These are phyloP conservation scores for Tetropium fuscum DNA, from an alignment of 2,888 invertebrate species.

Conservation along the genomic window DNA sequence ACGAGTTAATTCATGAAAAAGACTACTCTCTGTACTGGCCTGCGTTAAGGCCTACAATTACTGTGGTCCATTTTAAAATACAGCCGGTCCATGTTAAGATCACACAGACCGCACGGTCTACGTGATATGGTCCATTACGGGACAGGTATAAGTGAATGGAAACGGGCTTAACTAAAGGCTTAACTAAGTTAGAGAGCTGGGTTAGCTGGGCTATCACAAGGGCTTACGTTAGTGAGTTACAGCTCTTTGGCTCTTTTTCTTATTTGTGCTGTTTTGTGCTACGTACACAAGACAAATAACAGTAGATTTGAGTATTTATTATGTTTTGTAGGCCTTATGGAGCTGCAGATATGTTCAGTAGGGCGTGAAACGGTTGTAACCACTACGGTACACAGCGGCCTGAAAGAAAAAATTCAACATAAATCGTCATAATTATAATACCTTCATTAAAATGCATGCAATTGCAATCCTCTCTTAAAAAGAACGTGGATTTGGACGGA, in stretches of 20 bases:
- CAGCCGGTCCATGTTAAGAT: slow-evolving; percentile 18
- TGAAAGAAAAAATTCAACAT: slow-evolving; percentile 65
- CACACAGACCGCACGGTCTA: not conserved
- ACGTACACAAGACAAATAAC: slow-evolving; percentile 61
- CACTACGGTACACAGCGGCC: slow-evolving; percentile 94
- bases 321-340: slow-evolving; percentile 59
- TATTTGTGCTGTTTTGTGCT: slow-evolving; percentile 61
- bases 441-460: not conserved
- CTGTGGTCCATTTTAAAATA: slow-evolving; percentile 31
- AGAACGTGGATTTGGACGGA: too few species aligned
- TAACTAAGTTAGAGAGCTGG: slow-evolving; percentile 63
- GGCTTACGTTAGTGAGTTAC: slow-evolving; percentile 65
- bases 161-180: slow-evolving; percentile 50
- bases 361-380: slow-evolving; percentile 95
- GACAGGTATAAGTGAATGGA: slow-evolving; percentile 59
- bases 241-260: slow-evolving; percentile 63
- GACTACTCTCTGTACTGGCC: slow-evolving; percentile 20
- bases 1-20: slow-evolving; percentile 4
- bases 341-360: slow-evolving; percentile 75
- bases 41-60: slow-evolving; percentile 3
- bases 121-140: slow-evolving; percentile 26
- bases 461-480: too few species aligned
- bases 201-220: slow-evolving; percentile 65
- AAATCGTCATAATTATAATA: slow-evolving; percentile 11
- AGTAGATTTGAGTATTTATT: slow-evolving; percentile 46